Conservation (phyloP, 1,140 invertebrate genomes). For the Calephelis virginiensis region DNA sequence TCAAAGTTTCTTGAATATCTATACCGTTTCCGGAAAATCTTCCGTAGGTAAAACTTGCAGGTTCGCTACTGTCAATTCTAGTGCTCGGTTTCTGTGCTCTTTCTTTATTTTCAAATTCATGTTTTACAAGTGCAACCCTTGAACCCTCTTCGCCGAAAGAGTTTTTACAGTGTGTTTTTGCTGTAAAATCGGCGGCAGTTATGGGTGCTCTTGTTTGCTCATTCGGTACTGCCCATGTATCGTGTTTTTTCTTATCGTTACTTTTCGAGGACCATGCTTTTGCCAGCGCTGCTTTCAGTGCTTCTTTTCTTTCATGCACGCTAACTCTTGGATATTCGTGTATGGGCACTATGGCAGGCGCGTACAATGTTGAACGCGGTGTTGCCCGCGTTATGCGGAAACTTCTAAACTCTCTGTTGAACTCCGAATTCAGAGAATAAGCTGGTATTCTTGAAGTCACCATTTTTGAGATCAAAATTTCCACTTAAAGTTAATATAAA, state of each 20-base stretch:
- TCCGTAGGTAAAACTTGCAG: conserved; percentile 56
- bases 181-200: conserved; percentile 54
- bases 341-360: conserved; percentile 73
- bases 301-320: conserved; percentile 72
- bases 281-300: conserved; percentile 72
- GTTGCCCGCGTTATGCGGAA: conserved; percentile 74
- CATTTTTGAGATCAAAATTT: conserved; percentile 78
- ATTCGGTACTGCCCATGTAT: conserved; percentile 69
- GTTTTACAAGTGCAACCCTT: conserved; percentile 61
- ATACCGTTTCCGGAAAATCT: conserved; percentile 61
- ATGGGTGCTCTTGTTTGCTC: conserved; percentile 59
- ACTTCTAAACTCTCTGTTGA: conserved; percentile 79
- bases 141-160: conserved; percentile 54
- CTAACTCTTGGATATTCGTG: conserved; percentile 77
- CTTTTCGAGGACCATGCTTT: conserved; percentile 77
- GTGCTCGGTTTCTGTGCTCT: conserved; percentile 44
- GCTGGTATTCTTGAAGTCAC: conserved; percentile 79
- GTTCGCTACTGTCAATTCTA: conserved; percentile 51
- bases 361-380: conserved; percentile 65
- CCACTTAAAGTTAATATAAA: conserved; percentile 48
- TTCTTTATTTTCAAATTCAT: conserved; percentile 69
- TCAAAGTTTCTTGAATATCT: conserved; percentile 68
- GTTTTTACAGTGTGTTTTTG: conserved; percentile 52
- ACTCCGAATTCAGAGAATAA: conserved; percentile 78
- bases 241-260: conserved; percentile 73